A percentile compares a stretch with the other conserved stretches of the same genome.
These are phyloP conservation scores for Trichechus manatus DNA, from an alignment of 2,113 vertebrate genomes.

Conservation along the genomic window DNA sequence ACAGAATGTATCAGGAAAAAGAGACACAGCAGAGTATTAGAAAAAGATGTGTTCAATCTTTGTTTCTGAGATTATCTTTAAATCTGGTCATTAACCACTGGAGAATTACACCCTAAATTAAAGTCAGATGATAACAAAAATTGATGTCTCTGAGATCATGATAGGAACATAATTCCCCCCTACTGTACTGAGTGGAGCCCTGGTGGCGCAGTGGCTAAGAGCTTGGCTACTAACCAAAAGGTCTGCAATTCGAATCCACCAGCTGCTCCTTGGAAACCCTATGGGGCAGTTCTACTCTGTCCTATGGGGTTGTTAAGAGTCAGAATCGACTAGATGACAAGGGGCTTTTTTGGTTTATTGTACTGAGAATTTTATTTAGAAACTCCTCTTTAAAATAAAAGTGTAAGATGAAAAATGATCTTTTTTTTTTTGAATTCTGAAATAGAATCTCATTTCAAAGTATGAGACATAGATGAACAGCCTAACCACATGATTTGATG, in stretches of 20 bases:
- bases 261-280: too few species aligned
- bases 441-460: conserved; percentile 60
- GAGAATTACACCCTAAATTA: conserved; percentile 71
- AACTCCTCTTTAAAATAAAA: conserved; percentile 76
- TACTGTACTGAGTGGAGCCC: neutral
- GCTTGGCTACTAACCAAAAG: too few species aligned
- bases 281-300: too few species aligned
- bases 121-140: conserved; percentile 78
- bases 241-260: too few species aligned
- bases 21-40: conserved; percentile 27
- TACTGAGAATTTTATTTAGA: conserved; percentile 70
- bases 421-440: conserved; percentile 2
- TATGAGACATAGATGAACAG: conserved; percentile 50
- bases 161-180: conserved; percentile 79
- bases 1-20: conserved; percentile 78
- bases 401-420: neutral
- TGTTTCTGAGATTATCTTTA: conserved; percentile 77
- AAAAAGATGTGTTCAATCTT: conserved; percentile 77
- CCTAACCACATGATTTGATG: neutral
- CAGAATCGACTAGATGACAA: too few species aligned
- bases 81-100: conserved; percentile 81
- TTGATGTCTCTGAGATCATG: conserved; percentile 77
- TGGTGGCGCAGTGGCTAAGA: too few species aligned
- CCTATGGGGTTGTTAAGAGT: too few species aligned
- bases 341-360: neutral